phyloP scores from a whole-genome alignment of 2,797 vertebrate species.

The Micropoecilia bifurca region DNA sequence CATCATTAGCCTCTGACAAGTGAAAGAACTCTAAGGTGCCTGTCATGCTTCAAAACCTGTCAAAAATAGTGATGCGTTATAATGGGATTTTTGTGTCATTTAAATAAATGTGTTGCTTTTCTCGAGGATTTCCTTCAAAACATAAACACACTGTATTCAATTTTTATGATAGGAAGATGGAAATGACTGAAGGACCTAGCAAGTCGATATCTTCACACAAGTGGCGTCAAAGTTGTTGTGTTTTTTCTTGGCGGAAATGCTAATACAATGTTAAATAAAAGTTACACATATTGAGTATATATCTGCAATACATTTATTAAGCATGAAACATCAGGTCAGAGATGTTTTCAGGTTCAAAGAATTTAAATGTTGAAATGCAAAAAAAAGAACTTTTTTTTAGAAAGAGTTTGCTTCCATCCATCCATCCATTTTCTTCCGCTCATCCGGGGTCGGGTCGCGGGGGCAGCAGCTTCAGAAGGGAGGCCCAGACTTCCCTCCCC shows the following conservation, averaged over 20 bases:
- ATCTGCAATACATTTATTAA: background rate
- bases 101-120: background rate
- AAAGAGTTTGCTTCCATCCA: too few species aligned
- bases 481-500: too few species aligned
- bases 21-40: constrained; percentile 17
- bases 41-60: constrained; percentile 6
- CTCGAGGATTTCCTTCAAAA: constrained; percentile 6
- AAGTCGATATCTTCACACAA: background rate
- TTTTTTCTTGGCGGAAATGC: background rate
- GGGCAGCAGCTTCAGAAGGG: too few species aligned
- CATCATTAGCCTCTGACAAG: constrained; percentile 38
- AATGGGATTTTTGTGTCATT: background rate
- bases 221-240: background rate
- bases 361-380: too few species aligned
- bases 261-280: background rate
- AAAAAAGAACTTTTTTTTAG: too few species aligned
- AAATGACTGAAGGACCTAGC: background rate
- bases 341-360: too few species aligned
- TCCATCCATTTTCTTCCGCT: too few species aligned
- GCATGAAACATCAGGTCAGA: background rate
- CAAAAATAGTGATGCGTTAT: background rate
- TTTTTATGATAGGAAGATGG: background rate
- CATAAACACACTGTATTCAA: background rate
- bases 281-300: background rate
- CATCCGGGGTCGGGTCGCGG: too few species aligned